These are phyloP conservation scores for Myotis pilosus DNA, from an alignment of 2,797 vertebrate genomes.

Conservation along the genomic window DNA sequence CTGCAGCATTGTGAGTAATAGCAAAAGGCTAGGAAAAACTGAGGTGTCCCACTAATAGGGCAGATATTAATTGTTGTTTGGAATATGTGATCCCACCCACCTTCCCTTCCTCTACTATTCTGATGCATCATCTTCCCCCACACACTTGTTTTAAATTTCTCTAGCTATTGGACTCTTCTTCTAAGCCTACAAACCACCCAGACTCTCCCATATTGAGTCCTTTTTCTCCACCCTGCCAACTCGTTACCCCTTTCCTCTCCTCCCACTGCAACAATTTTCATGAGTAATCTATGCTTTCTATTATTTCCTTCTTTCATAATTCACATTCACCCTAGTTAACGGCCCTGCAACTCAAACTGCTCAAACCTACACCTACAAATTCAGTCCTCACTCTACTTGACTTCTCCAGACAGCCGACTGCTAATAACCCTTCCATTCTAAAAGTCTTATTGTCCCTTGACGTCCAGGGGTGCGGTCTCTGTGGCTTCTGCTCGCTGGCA, in stretches of 20 bases:
- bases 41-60: neutral
- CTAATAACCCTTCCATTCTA: neutral
- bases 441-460: neutral
- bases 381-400: neutral
- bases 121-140: neutral
- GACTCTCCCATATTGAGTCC: neutral
- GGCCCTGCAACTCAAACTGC: neutral
- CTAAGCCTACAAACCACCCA: neutral
- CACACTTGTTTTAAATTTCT: neutral
- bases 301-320: neutral
- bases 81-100: neutral
- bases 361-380: neutral
- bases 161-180: neutral
- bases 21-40: slow-evolving; percentile 5
- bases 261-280: neutral
- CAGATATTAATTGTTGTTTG: neutral
- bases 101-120: neutral
- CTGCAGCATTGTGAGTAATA: neutral
- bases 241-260: neutral
- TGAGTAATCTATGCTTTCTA: neutral
- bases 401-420: neutral
- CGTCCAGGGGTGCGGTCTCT: neutral
- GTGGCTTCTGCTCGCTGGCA: neutral
- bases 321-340: neutral
- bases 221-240: neutral